Conservation (phyloP, 2,797 vertebrate species). For the Apogon talboti region DNA sequence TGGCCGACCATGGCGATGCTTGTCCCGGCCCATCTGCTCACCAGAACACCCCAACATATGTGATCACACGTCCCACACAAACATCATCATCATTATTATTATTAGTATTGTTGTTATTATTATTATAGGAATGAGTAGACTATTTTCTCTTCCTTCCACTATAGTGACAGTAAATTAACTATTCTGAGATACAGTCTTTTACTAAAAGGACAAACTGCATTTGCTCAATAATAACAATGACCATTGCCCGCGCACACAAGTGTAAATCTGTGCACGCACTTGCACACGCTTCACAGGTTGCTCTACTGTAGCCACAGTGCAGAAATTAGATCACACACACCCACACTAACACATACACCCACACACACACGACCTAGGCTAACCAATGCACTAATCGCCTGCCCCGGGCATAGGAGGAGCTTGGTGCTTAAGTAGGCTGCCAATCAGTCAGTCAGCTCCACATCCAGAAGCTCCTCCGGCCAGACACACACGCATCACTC, state of each 20-base stretch:
- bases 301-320: constrained; percentile 44
- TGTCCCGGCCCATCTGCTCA: constrained; percentile 83
- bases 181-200: not conserved
- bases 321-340: constrained; percentile 67
- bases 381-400: constrained; percentile 92
- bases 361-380: constrained; percentile 74
- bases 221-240: constrained; percentile 18
- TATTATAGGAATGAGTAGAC: not conserved
- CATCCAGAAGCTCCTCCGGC: constrained; percentile 93
- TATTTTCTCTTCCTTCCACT: too few relatives aligned
- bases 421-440: constrained; percentile 93
- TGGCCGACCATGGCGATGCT: constrained; percentile 80
- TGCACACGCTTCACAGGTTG: constrained; percentile 44
- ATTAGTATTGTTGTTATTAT: not conserved
- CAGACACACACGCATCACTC: constrained; percentile 88
- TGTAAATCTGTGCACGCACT: not conserved
- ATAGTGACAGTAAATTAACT: too few relatives aligned
- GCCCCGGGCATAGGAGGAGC: constrained; percentile 92
- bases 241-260: constrained; percentile 18
- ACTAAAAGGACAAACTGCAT: not conserved
- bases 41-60: constrained; percentile 73
- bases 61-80: not conserved
- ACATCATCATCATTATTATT: not conserved
- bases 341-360: constrained; percentile 49
- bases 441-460: constrained; percentile 99